Conservation (phyloP, 1,140 invertebrate genomes). For the Brachionus paranguensis region DNA sequence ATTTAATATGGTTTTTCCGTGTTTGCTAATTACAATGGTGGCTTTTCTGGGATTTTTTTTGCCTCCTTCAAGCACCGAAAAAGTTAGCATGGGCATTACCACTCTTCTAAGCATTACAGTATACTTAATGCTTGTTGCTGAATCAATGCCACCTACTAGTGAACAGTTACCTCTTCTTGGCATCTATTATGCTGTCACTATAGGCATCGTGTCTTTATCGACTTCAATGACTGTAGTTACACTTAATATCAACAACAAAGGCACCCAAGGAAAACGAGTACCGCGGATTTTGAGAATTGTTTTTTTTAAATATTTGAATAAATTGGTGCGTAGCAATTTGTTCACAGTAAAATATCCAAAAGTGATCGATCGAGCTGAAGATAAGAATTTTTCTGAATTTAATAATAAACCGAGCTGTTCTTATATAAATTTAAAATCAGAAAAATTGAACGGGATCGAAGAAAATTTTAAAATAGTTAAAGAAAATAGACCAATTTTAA, state of each 20-base stretch:
- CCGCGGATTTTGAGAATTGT: conserved; percentile 66
- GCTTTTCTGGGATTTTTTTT: conserved; percentile 80
- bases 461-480: neutral
- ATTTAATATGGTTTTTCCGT: conserved; percentile 75
- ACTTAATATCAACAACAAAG: conserved; percentile 78
- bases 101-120: conserved; percentile 53
- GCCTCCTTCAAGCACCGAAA: conserved; percentile 70
- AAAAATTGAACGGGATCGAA: neutral
- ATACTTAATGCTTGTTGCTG: conserved; percentile 54
- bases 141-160: conserved; percentile 53
- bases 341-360: conserved; percentile 41
- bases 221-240: conserved; percentile 69
- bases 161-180: conserved; percentile 51
- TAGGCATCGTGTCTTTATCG: conserved; percentile 79
- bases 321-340: conserved; percentile 57
- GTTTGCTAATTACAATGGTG: conserved; percentile 72
- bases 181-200: conserved; percentile 70
- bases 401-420: neutral
- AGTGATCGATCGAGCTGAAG: neutral
- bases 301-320: conserved; percentile 60
- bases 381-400: neutral
- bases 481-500: neutral
- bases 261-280: conserved; percentile 69
- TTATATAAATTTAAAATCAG: neutral
- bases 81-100: conserved; percentile 54